Base-by-base conservation (phyloP, 2,797 vertebrate genomes). In the Acanthurus tractus region DNA sequence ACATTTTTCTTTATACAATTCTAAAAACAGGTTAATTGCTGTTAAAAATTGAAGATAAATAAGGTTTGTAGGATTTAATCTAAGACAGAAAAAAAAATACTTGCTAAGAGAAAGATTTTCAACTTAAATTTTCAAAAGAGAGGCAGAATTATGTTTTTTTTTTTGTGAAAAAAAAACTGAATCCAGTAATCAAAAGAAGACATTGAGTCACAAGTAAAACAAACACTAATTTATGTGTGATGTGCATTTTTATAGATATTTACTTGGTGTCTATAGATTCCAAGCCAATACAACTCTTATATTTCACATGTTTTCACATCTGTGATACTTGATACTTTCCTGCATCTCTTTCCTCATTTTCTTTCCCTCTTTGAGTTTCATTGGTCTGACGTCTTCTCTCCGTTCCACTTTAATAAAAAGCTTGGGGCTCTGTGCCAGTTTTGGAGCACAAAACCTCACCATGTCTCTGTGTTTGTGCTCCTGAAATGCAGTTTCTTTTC, bases 361-460 rank as follows among this genome's bases (percentile, higher is more conserved):
- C 15, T 59, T 29, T 57, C 56, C 9, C 50, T 11, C 18, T 25
- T 42, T 70, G 17, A 38, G 8, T 45, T 58, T 48, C 58, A 29
- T 42, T 48, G 14, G 5, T 73, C 15, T 11, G 50, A 53, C 61
- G 9, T 54, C 53, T 55, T 70, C 42, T 70, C 52, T 59, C 34
- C 8, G 17, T 22, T 79, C 70, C 45, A 65, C 44, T 78, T 80
- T n/a, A 84, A 40, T 52, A 79, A 22, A 82, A 84, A 74, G 53
- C 57, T 76, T 4, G n/a, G 48, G 78, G 80, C 75, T 62, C 56
- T 61, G 71, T 76, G 84, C 78, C 84, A 86, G 63, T 78, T 86
- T 77, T 70, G 48, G 76, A 82, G 76, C 52, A 84, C 55, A 55
- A 76, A 86, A 61, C 74, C 61, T 79, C 54, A 29, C 64, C n/a